Base-by-base conservation (phyloP, 2,113 vertebrate species). In the Corythornis vintsioides region DNA sequence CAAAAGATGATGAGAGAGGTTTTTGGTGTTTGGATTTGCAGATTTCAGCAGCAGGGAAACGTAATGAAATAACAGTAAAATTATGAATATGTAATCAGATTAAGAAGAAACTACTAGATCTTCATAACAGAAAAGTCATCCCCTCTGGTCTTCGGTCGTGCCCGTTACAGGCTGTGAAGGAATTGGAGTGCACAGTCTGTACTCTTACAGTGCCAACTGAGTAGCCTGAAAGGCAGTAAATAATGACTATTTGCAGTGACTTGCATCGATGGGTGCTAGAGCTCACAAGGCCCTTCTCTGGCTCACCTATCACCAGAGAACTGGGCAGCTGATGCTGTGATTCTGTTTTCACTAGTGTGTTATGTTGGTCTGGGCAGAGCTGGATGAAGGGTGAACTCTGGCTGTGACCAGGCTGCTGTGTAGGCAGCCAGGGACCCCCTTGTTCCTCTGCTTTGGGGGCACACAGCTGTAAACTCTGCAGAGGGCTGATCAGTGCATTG, bases 151-250 rank as follows among this genome's bases (percentile, higher is more conserved):
- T 83, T 64, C 42, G 38, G 11, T 26, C 3, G 2, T 20, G 22
- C 35, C 5, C 0, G 0, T 16, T 69, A 19, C 10, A 2, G 45
- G 2, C 28, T 13, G 26, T 50, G 26, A 65, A 1, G 14, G 61
- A 20, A 18, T 40, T 60, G n/a, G 29, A 80, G 17, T 6, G 2
- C 25, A 5, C 28, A 11, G 0, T 48, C 57, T 43, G 25, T 59
- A 13, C n/a, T 57, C 67, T 29, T 50, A 7, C 1, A 42, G 35
- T 55, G 15, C 38, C 71, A 15, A 19, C 60, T 40, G 43, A 60
- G 21, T 45, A 15, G 45, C 55, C 48, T 31, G 47, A 64, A 66
- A 40, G 40, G 33, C 52, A 74, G 16, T 9, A 72, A 70, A 66
- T 63, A 25, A 38, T 29, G 61, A 18, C 61, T 55, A 15, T 22